Base-by-base conservation (phyloP, 2,113 vertebrate species). In the Marcusenius ussheri region DNA sequence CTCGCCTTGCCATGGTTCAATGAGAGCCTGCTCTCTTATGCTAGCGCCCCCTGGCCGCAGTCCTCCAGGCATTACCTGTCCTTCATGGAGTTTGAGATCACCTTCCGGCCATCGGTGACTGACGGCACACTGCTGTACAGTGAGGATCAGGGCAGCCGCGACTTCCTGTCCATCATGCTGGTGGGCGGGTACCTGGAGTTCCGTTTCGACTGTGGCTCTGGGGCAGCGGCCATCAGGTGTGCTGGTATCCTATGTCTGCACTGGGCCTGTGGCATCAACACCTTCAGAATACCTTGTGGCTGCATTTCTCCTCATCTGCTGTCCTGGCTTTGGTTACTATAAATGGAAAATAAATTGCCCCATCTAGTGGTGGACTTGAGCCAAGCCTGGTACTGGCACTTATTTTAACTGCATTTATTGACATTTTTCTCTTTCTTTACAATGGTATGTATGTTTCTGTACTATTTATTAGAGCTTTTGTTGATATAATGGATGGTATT, bases 121-220 rank as follows among this genome's bases (percentile, higher is more conserved):
- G 96, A 97, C 0, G 98, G 98, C 1, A 96, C 96, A 58, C 95
- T 99, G 90, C 94, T 99, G 62, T 99, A 99, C 95, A 98, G 97
- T 86, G 97, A 98, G 0, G 98, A 99, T n/a, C 93, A 93, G 0
- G 93, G 90, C 93, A 99, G 97, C 90, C 97, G 95, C 51, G 98
- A 99, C 92, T 99, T 99, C 92, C 93, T 99, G 91, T 97, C 98
- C 47, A 94, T 99, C 92, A 97, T 90, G 89, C 92, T 99, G 93
- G 96, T 94, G 80, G 94, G 94, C 51, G 93, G 97, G 93, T 96
- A 97, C 0, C 95, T 99, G 92, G 98, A 99, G 92, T 97, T 99
- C 95, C 96, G 97, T 92, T 99, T 99, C 11, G 98, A 99, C 95
- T 99, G 98, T 9, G 98, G 98, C 87, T 99, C 98, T 4, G 98